Base-by-base conservation (phyloP, 2,888 invertebrate genomes). In the Eupithecia pulchellata region DNA sequence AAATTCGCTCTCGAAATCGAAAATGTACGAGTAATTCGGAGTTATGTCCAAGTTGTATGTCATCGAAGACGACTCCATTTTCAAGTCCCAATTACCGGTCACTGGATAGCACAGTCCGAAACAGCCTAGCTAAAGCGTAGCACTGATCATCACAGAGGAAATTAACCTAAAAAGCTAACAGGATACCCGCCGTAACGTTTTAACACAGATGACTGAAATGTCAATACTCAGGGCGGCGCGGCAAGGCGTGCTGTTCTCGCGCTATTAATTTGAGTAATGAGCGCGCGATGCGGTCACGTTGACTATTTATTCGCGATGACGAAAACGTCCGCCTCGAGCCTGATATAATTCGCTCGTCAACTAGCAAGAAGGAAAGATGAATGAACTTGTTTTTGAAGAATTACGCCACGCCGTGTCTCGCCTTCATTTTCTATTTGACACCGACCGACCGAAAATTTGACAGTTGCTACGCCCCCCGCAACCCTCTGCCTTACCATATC, bases 1-100 rank as follows among this genome's bases (percentile, higher is more conserved):
- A 91, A 99, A 99, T 87, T 98, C 97, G 88, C 97, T 97, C 94
- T 99, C 99, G 87, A 99, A 99, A 85, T 98, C 97, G 94, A 99
- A 98, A 88, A 98, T 96, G 91, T 98, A 98, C 60, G 98, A 97
- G 92, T 99, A 98, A 92, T 99, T 99, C 76, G 97, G 97, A 75
- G 97, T 96, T 72, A 92, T 88, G 81, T 93, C 94, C 86, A 94
- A 83, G 82, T 91, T 90, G 84, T 95, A 95, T 89, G 94, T 94
- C 88, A 95, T 94, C 70, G 86, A 85, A 57, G 85, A 71, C n/a
- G 88, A 84, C 85, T 90, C 91, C 92, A 91, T 92, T 81, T 83
- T 84, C 78, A 77, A 75, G 75, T 78, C 78, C 76, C 77, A 74
- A 76, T 76, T 79, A 79, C 83, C 81, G 79, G 77, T 77, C 83